Evolutionary conservation across 2,888 invertebrate genomes (phyloP), one percentile per base, ranked within the genome.

Genomic region (Axea sp.): DNA sequence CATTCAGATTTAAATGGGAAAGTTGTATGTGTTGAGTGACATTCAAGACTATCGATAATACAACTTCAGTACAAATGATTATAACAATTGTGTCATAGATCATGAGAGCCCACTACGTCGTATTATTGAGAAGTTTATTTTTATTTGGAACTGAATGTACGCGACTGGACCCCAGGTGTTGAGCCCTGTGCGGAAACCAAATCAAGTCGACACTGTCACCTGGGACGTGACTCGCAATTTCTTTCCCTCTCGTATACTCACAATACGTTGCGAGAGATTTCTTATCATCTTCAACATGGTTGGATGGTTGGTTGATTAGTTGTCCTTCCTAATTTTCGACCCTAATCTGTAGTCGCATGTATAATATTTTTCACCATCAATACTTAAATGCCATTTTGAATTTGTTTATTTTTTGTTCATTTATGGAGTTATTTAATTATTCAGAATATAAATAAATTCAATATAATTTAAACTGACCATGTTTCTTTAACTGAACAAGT

Each of bases 141-240:
- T 69, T 62, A 60, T 80, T 81, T 80, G 83, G 81, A 82, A 77
- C 86, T 85, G 86, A 85, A 86, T 87, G 86, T 84, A 85, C 83
- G 82, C 83, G 82, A 83, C 86, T 86, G 86, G 86, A 87, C 87
- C 87, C 87, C 87, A 87, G 87, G 87, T 87, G 87, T 87, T 87
- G 88, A 88, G 87, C 87, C 87, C 87, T 87, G 87, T 86, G 87
- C 87, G 87, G 87, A 84, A 87, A 87, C 87, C 87, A 87, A 87
- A 87, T 87, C 87, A 87, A 87, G 83, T 86, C 85, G 85, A 86
- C 86, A 86, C 87, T 87, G 87, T 87, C 87, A 87, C 87, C 86
- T 87, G 86, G 87, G 83, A 87, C 87, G 87, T 87, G 87, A 87
- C 87, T 84, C 86, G 85, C 83, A 83, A 82, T 76, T 80, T 80